A percentile compares a stretch with the other conserved stretches of the same genome.
These are phyloP conservation scores for Acromyrmex charruanus DNA, from an alignment of 1,140 invertebrate species.

Conservation along the genomic window DNA sequence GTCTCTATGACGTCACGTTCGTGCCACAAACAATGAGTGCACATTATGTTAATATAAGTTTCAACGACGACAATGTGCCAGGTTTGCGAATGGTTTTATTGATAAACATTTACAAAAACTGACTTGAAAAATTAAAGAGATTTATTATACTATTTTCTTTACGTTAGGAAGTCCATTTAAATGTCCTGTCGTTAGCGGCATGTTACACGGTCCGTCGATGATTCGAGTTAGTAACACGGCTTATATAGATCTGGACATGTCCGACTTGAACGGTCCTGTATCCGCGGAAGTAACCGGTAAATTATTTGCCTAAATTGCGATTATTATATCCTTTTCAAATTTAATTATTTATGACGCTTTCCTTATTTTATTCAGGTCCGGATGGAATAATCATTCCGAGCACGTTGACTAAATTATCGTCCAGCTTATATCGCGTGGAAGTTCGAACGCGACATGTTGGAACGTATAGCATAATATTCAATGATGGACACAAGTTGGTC, in stretches of 20 bases:
- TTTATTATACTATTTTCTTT: constrained; percentile 28
- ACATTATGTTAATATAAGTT: constrained; percentile 98
- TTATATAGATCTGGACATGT: constrained; percentile 87
- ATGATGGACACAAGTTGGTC: constrained; percentile 87
- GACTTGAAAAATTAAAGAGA: constrained; percentile 17
- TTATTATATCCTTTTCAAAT: constrained; percentile 9
- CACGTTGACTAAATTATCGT: constrained; percentile 85
- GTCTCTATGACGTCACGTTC: constrained; percentile 98
- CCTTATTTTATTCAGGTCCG: constrained; percentile 85
- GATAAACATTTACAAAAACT: not conserved
- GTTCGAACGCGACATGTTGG: constrained; percentile 89
- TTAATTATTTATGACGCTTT: constrained; percentile 22
- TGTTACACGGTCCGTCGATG: constrained; percentile 85
- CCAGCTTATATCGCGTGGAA: constrained; percentile 87
- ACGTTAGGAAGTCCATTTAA: constrained; percentile 95
- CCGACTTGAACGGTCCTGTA: constrained; percentile 81
- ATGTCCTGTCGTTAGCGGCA: constrained; percentile 87
- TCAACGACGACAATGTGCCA: constrained; percentile 97
- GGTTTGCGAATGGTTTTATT: constrained; percentile 81
- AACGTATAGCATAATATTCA: constrained; percentile 88
- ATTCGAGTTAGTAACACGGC: constrained; percentile 86
- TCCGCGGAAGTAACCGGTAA: constrained; percentile 84
- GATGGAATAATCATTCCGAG: constrained; percentile 88
- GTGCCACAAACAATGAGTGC: constrained; percentile 95
- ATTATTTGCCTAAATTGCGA: not conserved